Evolutionary conservation across 2,797 vertebrate species (phyloP), one percentile per base, ranked within the genome.

Genomic region (Liparis tanakae): DNA sequence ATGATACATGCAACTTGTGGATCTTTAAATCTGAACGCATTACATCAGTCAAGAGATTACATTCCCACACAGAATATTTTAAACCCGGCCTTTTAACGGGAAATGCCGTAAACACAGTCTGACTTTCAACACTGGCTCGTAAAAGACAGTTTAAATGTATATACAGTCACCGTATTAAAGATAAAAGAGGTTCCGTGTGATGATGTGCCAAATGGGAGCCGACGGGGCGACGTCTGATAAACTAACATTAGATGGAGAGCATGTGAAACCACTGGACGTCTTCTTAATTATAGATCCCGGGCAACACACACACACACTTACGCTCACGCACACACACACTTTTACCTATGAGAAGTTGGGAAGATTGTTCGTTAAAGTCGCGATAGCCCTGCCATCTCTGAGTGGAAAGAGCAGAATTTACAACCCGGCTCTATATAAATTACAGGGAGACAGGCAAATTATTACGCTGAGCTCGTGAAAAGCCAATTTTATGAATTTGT

Each of bases 101-200:
- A 50, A 44, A 37, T 18, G 70, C 76, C 60, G 74, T 81, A 90
- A 91, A 92, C 77, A 84, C 7, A 14, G 73, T 76, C 71, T 60
- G 76, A 82, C 80, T 82, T 85, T 81, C 44, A 87, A 79, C 78
- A 75, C 64, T 8, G 57, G 57, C 85, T 88, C 2, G 62, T 93
- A 91, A 91, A 90, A 91, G 57, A 62, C 48, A 51, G 62, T 77
- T 82, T 79, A 72, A 85, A 87, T 22, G 74, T 83, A 82, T 74
- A 83, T 65, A 81, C 68, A 78, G 79, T 61, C 70, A 18, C 68
- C 64, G 20, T 64, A 84, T 83, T 84, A 87, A 91, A 87, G 86
- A 90, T 86, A 73, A 91, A 91, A 89, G 79, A 55, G 15, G 15
- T 25, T 68, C 50, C 75, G 70, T 79, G 25, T 89, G 84, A 85